Evolutionary conservation across 2,113 vertebrate species (phyloP).

Genomic region (Misgurnus mizolepis): DNA sequence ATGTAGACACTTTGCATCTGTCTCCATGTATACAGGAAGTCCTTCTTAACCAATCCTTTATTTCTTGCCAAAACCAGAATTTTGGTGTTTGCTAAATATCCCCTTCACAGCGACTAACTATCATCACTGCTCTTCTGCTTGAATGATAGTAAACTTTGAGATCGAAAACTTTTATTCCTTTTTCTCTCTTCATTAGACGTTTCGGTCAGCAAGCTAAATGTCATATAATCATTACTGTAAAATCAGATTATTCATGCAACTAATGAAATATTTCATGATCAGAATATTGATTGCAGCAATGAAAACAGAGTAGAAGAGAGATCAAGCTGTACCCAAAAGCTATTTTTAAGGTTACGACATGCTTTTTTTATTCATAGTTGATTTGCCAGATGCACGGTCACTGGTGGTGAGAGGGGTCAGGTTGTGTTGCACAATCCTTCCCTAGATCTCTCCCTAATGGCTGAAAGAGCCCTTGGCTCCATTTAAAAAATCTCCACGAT

Average conservation of each 20-base stretch:
- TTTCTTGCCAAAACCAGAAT: constrained; percentile 73
- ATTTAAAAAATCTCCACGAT: neutral
- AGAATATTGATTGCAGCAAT: neutral
- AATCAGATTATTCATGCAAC: neutral
- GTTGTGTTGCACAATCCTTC: neutral
- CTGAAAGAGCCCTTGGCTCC: constrained; percentile 38
- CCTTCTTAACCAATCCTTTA: constrained; percentile 65
- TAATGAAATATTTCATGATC: neutral
- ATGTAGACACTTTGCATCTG: constrained; percentile 71
- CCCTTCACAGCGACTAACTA: constrained; percentile 26
- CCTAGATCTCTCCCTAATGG: constrained; percentile 50
- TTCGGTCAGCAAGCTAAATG: neutral
- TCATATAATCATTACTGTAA: neutral
- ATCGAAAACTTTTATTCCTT: neutral
- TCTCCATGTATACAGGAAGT: constrained; percentile 72
- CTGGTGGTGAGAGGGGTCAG: neutral
- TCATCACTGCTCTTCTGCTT: constrained; percentile 25
- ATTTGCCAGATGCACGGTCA: neutral
- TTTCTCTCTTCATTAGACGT: neutral
- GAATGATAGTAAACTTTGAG: neutral
- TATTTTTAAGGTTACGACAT: neutral
- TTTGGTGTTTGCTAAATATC: constrained; percentile 69
- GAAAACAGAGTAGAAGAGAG: neutral
- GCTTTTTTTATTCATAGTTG: neutral
- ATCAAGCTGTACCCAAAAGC: neutral